Conservation (phyloP, 2,113 vertebrate species). For the Callospermophilus lateralis region DNA sequence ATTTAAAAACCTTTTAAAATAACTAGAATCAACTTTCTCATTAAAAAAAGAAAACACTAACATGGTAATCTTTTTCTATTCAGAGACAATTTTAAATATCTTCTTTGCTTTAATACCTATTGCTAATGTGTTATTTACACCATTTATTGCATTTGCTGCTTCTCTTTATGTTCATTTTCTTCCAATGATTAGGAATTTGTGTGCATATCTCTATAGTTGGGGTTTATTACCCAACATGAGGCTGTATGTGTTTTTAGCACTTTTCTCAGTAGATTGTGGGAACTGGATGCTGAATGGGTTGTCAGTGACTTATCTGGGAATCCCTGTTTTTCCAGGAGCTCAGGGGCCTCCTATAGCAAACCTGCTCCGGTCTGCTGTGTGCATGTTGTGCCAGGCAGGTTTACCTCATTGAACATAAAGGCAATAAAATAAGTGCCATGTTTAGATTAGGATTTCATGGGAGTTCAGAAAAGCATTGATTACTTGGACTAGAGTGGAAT, state of each 20-base stretch:
- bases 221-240: background rate
- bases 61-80: background rate
- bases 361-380: background rate
- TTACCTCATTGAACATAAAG: background rate
- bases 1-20: background rate
- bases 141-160: background rate
- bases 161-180: background rate
- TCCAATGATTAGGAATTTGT: background rate
- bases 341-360: fast-evolving
- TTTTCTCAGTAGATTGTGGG: background rate
- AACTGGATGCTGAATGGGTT: background rate
- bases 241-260: background rate
- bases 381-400: background rate
- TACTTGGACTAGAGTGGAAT: background rate
- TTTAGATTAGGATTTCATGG: background rate
- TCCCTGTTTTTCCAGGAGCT: background rate
- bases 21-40: background rate
- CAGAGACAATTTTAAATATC: background rate
- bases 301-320: background rate
- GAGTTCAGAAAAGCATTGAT: background rate
- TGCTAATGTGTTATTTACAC: background rate
- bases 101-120: background rate
- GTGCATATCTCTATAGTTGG: background rate
- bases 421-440: background rate
- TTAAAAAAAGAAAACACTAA: background rate